Conservation (phyloP, 2,113 vertebrate genomes). For the Chloropsis cyanopogon region DNA sequence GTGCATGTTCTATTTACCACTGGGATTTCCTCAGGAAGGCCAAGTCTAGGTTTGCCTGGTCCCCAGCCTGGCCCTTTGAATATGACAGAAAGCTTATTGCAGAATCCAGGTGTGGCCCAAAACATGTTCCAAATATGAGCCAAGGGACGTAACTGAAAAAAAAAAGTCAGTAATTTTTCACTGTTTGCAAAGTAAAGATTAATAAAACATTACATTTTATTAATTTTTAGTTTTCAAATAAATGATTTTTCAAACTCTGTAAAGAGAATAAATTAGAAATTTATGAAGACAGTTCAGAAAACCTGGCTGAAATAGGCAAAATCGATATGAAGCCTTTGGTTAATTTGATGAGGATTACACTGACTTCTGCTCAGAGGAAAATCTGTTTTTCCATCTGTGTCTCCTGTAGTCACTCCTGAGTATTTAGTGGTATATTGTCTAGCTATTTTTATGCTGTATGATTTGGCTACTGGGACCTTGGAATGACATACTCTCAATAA, state of each 20-base stretch:
- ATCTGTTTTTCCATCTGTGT: neutral
- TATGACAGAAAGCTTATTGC: constrained; percentile 84
- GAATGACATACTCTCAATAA: neutral
- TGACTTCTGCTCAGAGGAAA: neutral
- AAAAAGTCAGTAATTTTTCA: neutral
- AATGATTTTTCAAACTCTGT: neutral
- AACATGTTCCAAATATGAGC: constrained; percentile 79
- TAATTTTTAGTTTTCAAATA: neutral
- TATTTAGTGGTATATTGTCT: neutral
- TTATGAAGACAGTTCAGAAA: neutral
- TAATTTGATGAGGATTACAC: neutral
- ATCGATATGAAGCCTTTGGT: neutral
- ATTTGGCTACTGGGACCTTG: neutral
- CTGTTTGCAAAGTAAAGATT: neutral
- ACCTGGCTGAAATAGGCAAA: neutral
- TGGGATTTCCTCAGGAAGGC: constrained; percentile 81
- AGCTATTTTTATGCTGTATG: neutral
- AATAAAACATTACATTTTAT: neutral
- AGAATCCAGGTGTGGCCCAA: constrained; percentile 74
- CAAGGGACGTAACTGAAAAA: constrained; percentile 80
- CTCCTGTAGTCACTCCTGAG: neutral
- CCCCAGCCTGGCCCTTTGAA: constrained; percentile 91
- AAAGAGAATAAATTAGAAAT: neutral
- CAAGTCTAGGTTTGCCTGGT: constrained; percentile 87
- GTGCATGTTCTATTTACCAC: constrained; percentile 75